Conservation (phyloP, 2,888 invertebrate species). For the Leptura quadrifasciata region DNA sequence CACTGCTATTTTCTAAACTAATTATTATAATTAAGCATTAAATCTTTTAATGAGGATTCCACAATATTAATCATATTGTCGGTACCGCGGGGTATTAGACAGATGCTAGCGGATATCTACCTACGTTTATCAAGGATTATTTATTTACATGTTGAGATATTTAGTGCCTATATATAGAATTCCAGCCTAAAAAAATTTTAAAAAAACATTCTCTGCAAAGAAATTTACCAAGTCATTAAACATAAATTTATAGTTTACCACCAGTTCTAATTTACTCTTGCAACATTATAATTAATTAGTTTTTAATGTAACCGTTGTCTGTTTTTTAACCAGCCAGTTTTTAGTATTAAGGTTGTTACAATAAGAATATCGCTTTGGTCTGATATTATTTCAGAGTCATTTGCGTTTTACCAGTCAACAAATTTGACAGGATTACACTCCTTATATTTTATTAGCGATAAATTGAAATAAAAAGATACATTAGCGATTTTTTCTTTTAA, state of each 20-base stretch:
- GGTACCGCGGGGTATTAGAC: constrained; percentile 61
- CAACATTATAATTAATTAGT: constrained; percentile 2
- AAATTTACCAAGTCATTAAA: neutral
- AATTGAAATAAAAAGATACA: too few relatives aligned
- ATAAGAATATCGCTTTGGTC: too few relatives aligned
- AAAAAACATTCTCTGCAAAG: neutral
- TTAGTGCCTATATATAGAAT: constrained; percentile 10
- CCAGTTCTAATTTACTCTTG: neutral
- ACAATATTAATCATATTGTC: constrained; percentile 61
- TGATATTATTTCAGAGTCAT: too few relatives aligned
- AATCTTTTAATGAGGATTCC: constrained; percentile 62
- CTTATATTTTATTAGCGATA: too few relatives aligned
- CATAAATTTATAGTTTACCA: neutral
- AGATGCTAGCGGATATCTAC: constrained; percentile 56
- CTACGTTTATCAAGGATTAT: constrained; percentile 52
- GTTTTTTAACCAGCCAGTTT: neutral
- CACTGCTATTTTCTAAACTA: constrained; percentile 30
- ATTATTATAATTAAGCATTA: constrained; percentile 61
- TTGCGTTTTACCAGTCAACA: too few relatives aligned
- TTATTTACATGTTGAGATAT: constrained; percentile 43
- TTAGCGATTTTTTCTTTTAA: too few relatives aligned
- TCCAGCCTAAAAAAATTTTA: neutral
- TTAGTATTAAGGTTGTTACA: neutral
- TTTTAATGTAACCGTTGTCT: neutral
- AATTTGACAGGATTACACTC: too few relatives aligned